Conservation (phyloP, 2,113 vertebrate genomes). For the Zosterops borbonicus region DNA sequence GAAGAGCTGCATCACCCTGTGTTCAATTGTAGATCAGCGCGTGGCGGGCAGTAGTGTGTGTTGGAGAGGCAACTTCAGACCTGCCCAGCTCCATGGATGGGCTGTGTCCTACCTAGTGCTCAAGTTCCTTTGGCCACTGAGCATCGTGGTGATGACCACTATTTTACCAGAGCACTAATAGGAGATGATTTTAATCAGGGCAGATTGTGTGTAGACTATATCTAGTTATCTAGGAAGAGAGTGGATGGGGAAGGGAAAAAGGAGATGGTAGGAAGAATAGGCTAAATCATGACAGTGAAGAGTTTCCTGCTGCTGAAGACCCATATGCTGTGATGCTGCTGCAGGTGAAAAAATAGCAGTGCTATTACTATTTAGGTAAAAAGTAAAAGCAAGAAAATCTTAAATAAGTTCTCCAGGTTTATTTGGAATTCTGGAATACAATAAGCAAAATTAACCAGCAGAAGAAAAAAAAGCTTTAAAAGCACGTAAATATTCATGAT, state of each 20-base stretch:
- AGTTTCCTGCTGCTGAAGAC: constrained; percentile 4
- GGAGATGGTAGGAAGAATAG: not conserved
- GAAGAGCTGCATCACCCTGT: constrained; percentile 32
- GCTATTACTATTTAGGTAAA: not conserved
- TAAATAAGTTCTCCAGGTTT: not conserved
- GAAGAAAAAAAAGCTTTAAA: not conserved
- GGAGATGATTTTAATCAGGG: constrained; percentile 20
- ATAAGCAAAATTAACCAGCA: not conserved
- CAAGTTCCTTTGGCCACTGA: not conserved
- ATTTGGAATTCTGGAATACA: not conserved
- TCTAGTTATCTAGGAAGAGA: not conserved
- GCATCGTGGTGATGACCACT: not conserved
- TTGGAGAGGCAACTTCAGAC: not conserved
- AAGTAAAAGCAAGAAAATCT: not conserved
- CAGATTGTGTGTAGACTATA: constrained; percentile 14
- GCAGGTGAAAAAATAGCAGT: not conserved
- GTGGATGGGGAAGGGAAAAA: not conserved
- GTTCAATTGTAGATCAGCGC: not conserved
- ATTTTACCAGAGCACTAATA: not conserved
- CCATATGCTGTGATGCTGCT: not conserved
- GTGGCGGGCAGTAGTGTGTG: accelerated
- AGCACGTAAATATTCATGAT: constrained; percentile 24
- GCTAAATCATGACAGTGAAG: not conserved
- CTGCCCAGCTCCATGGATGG: not conserved
- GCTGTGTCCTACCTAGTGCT: not conserved